phyloP scores from a whole-genome alignment of 2,113 vertebrate genomes.

The Microtus montanus region DNA sequence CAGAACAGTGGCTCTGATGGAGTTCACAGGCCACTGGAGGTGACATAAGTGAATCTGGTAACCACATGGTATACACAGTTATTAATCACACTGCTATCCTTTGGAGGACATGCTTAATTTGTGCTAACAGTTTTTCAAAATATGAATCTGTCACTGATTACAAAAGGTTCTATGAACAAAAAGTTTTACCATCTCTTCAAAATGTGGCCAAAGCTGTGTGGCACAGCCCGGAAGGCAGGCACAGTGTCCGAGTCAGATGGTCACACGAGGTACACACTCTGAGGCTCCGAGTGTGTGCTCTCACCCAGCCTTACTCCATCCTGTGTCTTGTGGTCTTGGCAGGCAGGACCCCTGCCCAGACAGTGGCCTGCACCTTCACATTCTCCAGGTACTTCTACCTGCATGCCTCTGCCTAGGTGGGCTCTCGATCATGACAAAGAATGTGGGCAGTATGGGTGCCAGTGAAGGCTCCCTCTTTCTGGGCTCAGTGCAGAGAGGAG shows the following conservation, averaged over 20 bases:
- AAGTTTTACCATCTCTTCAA: neutral
- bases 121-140: neutral
- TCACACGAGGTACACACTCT: neutral
- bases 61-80: neutral
- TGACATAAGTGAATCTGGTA: neutral
- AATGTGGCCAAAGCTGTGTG: neutral
- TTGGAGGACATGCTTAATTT: neutral
- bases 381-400: neutral
- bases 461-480: neutral
- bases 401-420: fast-evolving
- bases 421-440: neutral
- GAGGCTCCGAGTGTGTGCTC: neutral
- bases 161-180: neutral
- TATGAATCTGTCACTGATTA: neutral
- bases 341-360: neutral
- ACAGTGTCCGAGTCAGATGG: neutral
- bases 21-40: neutral
- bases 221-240: neutral
- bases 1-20: neutral
- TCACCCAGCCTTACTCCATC: neutral
- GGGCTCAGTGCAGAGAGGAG: neutral
- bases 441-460: fast-evolving
- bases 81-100: neutral
- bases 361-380: neutral
- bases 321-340: fast-evolving